Conservation (phyloP, 2,888 invertebrate species). For the Erynnis tages region DNA sequence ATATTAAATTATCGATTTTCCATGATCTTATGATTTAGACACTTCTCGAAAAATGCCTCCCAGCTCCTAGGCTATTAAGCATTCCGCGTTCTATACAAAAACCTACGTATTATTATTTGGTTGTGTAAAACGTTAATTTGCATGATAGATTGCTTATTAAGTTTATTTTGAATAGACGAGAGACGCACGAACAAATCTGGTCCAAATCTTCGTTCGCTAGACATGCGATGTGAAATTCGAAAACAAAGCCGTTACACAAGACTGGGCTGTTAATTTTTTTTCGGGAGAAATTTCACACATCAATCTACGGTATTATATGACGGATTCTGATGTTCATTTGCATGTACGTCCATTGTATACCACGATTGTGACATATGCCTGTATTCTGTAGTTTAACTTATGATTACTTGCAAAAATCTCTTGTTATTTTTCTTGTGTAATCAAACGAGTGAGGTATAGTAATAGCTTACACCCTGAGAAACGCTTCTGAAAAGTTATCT, state of each 20-base stretch:
- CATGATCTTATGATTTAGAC: too few relatives aligned
- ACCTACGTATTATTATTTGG: not conserved
- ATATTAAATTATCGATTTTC: too few relatives aligned
- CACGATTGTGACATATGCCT: slow-evolving; percentile 2
- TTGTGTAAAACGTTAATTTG: slow-evolving; percentile 1
- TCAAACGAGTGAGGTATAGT: too few relatives aligned
- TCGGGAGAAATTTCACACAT: slow-evolving; percentile 43
- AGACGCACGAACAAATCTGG: slow-evolving; percentile 5
- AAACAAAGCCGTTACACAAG: slow-evolving; percentile 49
- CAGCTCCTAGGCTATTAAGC: too few relatives aligned
- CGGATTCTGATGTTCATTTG: slow-evolving; percentile 27
- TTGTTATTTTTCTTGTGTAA: not conserved
- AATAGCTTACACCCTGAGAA: too few relatives aligned
- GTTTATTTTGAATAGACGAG: slow-evolving; percentile 3
- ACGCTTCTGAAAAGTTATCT: too few relatives aligned
- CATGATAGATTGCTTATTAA: slow-evolving; percentile 13
- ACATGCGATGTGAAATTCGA: slow-evolving; percentile 47
- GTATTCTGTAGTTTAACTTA: not conserved
- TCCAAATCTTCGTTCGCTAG: slow-evolving; percentile 33
- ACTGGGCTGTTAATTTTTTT: slow-evolving; percentile 33
- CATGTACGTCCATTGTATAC: slow-evolving; percentile 27
- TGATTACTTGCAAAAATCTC: not conserved
- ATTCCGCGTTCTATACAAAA: not conserved
- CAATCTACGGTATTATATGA: slow-evolving; percentile 35
- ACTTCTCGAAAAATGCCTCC: too few relatives aligned